These are phyloP conservation scores for Peromyscus maniculatus DNA, from an alignment of 2,113 vertebrate genomes.

Conservation along the genomic window DNA sequence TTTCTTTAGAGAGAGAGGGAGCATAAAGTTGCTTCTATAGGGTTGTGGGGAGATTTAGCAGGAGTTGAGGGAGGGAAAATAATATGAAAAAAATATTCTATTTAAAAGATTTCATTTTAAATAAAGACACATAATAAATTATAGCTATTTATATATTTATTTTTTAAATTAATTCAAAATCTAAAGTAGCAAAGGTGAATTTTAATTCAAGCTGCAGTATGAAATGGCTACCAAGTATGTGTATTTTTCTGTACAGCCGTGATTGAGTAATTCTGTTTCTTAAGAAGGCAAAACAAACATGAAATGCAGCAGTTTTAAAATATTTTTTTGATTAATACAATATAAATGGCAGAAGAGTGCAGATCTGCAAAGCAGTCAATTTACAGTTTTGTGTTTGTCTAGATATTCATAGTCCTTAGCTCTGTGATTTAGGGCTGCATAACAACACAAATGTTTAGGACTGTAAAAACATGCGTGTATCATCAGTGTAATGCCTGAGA, in stretches of 20 bases:
- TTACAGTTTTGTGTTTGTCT: background rate
- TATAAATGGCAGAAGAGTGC: background rate
- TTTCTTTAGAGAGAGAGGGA: background rate
- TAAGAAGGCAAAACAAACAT: constrained; percentile 7
- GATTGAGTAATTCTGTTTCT: background rate
- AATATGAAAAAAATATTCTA: no score
- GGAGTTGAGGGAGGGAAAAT: no score
- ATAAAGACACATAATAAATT: background rate
- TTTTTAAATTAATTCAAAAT: background rate
- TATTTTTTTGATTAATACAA: background rate
- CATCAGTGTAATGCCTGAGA: no score
- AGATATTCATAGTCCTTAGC: background rate
- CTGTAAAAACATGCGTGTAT: no score
- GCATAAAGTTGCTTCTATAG: background rate
- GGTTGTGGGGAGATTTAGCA: background rate
- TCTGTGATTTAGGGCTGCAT: background rate
- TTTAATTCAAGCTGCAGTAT: background rate
- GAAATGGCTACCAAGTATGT: background rate
- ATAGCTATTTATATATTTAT: background rate
- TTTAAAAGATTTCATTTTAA: background rate
- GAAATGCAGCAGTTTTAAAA: background rate
- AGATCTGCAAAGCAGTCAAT: background rate
- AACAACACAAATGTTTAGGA: background rate
- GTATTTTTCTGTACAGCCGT: background rate
- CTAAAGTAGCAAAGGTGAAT: background rate